phyloP scores from a whole-genome alignment of 2,797 vertebrate genomes.

The Clangula hyemalis region DNA sequence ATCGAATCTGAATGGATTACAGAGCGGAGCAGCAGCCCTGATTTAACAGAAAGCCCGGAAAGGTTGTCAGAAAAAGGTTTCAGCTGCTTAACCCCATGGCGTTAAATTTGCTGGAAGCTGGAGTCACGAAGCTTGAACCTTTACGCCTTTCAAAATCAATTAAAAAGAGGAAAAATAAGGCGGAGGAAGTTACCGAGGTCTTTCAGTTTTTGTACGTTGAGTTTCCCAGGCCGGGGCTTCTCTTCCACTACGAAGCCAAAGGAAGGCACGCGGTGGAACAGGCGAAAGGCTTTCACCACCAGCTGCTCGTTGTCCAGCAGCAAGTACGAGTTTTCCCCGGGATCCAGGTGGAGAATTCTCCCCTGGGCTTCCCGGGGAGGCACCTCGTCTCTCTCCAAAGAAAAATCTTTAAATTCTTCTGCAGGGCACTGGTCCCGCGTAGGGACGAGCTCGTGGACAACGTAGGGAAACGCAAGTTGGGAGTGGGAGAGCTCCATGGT shows the following conservation, averaged over 20 bases:
- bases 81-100: background rate
- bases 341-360: slow-evolving; percentile 78
- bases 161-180: background rate
- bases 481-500: slow-evolving; percentile 88
- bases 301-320: slow-evolving; percentile 86
- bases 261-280: slow-evolving; percentile 92
- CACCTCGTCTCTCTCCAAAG: slow-evolving; percentile 4
- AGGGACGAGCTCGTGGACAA: slow-evolving; percentile 90
- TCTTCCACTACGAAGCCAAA: slow-evolving; percentile 92
- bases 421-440: slow-evolving; percentile 86
- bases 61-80: rapidly evolving
- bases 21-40: background rate
- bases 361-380: slow-evolving; percentile 74
- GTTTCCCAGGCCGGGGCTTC: slow-evolving; percentile 83
- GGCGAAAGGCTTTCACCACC: slow-evolving; percentile 86
- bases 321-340: slow-evolving; percentile 77
- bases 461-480: slow-evolving; percentile 85
- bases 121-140: background rate
- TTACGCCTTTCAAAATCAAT: background rate
- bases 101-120: background rate
- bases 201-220: slow-evolving; percentile 85
- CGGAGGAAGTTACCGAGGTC: slow-evolving; percentile 82
- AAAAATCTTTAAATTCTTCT: slow-evolving; percentile 76
- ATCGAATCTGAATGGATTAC: rapidly evolving
- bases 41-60: rapidly evolving